A percentile compares a stretch with the other conserved stretches of the same genome.
Evolutionary conservation across 2,113 vertebrate genomes (phyloP).

Genomic region (Embiotoca jacksoni): DNA sequence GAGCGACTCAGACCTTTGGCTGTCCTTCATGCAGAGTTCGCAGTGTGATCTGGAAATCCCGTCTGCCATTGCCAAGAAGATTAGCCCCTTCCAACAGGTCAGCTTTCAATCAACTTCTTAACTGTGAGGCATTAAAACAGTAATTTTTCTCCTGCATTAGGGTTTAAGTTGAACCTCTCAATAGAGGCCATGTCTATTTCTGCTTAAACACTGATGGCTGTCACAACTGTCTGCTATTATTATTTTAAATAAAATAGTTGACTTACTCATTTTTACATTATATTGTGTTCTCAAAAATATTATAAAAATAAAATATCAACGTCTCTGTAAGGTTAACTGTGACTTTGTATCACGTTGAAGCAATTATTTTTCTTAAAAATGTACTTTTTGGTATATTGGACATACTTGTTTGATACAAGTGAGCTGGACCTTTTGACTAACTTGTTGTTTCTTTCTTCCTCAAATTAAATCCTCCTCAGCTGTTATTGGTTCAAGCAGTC

Average conservation of each 20-base stretch:
- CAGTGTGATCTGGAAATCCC: slow-evolving; percentile 95
- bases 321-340: not conserved
- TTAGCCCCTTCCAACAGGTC: slow-evolving; percentile 97
- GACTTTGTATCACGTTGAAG: not conserved
- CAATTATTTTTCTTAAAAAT: not conserved
- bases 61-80: slow-evolving; percentile 87
- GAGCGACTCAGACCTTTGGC: slow-evolving; percentile 91
- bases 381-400: not conserved
- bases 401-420: not conserved
- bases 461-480: slow-evolving; percentile 65
- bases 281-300: not conserved
- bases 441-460: not conserved
- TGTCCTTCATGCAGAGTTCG: slow-evolving; percentile 90
- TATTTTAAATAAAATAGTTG: not conserved
- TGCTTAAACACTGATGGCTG: not conserved
- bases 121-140: not conserved
- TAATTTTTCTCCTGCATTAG: not conserved
- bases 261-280: not conserved
- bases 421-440: not conserved
- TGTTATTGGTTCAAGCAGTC: slow-evolving; percentile 93
- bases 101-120: slow-evolving; percentile 54
- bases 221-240: not conserved
- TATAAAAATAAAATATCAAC: not conserved
- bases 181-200: too few species aligned
- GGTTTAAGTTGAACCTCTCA: slow-evolving; percentile 6